Evolutionary conservation across 1,140 invertebrate species (phyloP).

Genomic region (Solenopsis fugax): DNA sequence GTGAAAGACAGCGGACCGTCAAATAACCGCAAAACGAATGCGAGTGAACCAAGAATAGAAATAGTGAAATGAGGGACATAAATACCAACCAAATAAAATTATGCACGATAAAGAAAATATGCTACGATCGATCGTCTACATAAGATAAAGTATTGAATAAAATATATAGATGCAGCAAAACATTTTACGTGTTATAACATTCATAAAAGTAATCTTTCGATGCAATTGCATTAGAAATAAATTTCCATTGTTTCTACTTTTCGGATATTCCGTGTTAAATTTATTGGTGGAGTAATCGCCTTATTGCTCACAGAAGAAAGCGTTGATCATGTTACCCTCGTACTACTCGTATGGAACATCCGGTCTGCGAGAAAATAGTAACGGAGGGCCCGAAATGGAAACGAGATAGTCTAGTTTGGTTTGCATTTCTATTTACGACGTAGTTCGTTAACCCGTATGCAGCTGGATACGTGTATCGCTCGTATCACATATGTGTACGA

Average conservation of each 20-base stretch:
- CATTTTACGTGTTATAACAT: neutral
- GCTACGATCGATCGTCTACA: neutral
- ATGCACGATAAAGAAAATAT: neutral
- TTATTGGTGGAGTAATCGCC: neutral
- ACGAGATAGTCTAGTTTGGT: conserved; percentile 77
- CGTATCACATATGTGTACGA: neutral
- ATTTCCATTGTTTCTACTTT: neutral
- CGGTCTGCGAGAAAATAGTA: conserved; percentile 43
- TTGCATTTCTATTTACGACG: conserved; percentile 79
- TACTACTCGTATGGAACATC: conserved; percentile 17
- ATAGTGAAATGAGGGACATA: conserved; percentile 4
- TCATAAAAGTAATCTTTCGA: neutral
- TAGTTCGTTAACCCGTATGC: conserved; percentile 77
- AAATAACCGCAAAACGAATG: neutral
- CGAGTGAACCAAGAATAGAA: neutral
- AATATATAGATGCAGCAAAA: neutral
- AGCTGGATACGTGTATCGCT: neutral
- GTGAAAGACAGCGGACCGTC: neutral
- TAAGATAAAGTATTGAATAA: neutral
- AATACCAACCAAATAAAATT: conserved; percentile 8
- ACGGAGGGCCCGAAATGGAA: conserved; percentile 73
- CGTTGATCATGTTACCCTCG: conserved; percentile 6
- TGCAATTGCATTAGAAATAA: neutral
- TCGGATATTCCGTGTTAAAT: neutral
- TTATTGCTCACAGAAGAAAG: neutral